A percentile compares a stretch with the other conserved stretches of the same genome.
These are phyloP conservation scores for Pachyuromys duprasi DNA, from an alignment of 2,797 vertebrate genomes.

Conservation along the genomic window DNA sequence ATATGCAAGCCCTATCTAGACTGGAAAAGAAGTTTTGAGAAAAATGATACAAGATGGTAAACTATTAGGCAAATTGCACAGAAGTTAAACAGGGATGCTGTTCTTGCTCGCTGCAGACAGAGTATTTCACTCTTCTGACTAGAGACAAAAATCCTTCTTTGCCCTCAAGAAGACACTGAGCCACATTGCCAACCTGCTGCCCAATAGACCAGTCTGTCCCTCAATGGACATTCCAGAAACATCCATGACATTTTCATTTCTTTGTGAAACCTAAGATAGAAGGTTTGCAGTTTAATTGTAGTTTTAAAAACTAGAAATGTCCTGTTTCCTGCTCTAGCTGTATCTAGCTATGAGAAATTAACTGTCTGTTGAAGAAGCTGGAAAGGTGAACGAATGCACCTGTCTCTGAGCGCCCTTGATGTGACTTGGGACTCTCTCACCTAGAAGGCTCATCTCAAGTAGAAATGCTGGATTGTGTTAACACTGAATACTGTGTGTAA, in stretches of 20 bases:
- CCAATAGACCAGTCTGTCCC: background rate
- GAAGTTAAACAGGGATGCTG: background rate
- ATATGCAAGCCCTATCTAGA: background rate
- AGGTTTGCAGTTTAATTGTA: background rate
- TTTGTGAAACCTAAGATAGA: background rate
- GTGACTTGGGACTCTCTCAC: background rate
- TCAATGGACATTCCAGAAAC: too few species aligned
- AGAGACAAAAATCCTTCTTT: background rate
- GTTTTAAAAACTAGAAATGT: background rate
- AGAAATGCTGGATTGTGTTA: background rate
- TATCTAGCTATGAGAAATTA: background rate
- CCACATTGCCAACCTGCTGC: background rate
- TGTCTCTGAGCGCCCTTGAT: background rate
- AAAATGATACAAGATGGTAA: background rate
- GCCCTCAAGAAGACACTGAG: background rate
- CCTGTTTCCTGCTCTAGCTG: background rate
- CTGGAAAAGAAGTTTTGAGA: background rate
- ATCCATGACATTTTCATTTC: background rate
- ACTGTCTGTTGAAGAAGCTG: background rate
- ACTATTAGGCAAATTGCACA: background rate
- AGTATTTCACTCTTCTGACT: background rate
- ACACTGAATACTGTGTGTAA: background rate
- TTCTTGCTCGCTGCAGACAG: background rate
- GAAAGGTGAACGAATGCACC: background rate
- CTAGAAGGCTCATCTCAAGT: background rate